Percentiles rank a stretch among this genome's conserved stretches.
Evolutionary conservation across 1,140 invertebrate genomes (phyloP).

Genomic region (Brachionus rubens): DNA sequence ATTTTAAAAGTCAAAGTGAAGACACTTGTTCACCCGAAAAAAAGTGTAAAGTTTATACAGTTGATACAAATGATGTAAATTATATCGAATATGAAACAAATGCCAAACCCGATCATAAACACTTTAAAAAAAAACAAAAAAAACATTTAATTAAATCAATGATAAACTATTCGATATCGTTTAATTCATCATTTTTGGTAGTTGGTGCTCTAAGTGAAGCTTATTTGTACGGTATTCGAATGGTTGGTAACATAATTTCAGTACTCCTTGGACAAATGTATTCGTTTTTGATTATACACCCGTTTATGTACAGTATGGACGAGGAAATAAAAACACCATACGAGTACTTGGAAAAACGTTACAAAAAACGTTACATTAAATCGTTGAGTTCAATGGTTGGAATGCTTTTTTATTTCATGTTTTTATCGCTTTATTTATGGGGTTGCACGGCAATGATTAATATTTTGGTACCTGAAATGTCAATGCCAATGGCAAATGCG

Average conservation of each 20-base stretch:
- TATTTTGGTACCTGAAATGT: conserved; percentile 1
- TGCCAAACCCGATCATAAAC: neutral
- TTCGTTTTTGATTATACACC: conserved; percentile 13
- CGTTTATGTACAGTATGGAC: conserved; percentile 11
- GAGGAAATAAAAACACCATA: conserved; percentile 19
- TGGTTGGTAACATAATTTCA: conserved; percentile 19
- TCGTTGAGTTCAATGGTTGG: neutral
- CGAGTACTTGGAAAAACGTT: conserved; percentile 30
- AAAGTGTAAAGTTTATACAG: neutral
- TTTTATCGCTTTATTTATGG: conserved; percentile 32
- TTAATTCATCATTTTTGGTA: conserved; percentile 36
- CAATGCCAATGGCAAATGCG: neutral
- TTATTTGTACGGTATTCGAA: neutral
- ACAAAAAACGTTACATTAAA: conserved; percentile 11
- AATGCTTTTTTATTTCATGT: conserved; percentile 16
- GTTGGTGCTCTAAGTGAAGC: conserved; percentile 11
- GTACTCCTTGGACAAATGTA: neutral
- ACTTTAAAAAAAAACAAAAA: conserved; percentile 5
- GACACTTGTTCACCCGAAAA: neutral
- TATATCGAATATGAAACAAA: neutral
- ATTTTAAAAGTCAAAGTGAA: neutral
- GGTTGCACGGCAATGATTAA: conserved; percentile 17
- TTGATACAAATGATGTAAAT: neutral
- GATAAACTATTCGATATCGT: conserved; percentile 19
- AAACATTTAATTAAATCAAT: conserved; percentile 22